These are phyloP conservation scores for Leucoraja ocellata DNA, from an alignment of 2,797 vertebrate species.

Conservation along the genomic window DNA sequence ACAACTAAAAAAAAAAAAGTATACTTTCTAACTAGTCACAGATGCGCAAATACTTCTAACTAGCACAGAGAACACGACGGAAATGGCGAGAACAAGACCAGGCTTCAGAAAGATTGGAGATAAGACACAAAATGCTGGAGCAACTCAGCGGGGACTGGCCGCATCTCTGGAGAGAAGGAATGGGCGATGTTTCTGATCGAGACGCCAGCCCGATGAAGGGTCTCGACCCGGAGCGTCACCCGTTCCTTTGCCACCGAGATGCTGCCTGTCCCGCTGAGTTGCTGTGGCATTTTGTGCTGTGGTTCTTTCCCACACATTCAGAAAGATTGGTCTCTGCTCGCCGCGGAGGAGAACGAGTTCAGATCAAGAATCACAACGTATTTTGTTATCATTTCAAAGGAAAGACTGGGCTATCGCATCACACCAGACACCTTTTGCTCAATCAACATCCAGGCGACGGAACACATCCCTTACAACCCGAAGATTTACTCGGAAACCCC, in stretches of 20 bases:
- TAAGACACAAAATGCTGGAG: too few relatives aligned
- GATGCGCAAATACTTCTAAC: not conserved
- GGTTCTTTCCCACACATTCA: too few relatives aligned
- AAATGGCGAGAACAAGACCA: too few relatives aligned
- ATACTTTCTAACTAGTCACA: not conserved
- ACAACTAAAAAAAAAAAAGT: not conserved
- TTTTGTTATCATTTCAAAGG: not conserved
- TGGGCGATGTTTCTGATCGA: too few relatives aligned
- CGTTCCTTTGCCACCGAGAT: too few relatives aligned
- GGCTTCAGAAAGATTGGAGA: too few relatives aligned
- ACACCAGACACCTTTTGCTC: conserved; percentile 10
- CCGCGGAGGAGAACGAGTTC: not conserved
- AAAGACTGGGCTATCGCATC: not conserved
- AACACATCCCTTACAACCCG: conserved; percentile 7
- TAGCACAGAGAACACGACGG: conserved; percentile 1
- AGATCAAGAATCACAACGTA: not conserved
- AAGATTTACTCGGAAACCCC: not conserved
- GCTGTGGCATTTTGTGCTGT: too few relatives aligned
- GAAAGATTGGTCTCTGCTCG: not conserved
- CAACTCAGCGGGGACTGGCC: too few relatives aligned
- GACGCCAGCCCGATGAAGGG: too few relatives aligned
- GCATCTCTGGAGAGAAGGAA: too few relatives aligned
- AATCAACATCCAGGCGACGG: not conserved
- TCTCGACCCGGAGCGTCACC: too few relatives aligned
- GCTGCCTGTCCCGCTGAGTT: too few relatives aligned